Percentiles rank a stretch among this genome's conserved stretches.
Conservation (phyloP, 1,140 invertebrate genomes). For the Potamilus streckersoni region DNA sequence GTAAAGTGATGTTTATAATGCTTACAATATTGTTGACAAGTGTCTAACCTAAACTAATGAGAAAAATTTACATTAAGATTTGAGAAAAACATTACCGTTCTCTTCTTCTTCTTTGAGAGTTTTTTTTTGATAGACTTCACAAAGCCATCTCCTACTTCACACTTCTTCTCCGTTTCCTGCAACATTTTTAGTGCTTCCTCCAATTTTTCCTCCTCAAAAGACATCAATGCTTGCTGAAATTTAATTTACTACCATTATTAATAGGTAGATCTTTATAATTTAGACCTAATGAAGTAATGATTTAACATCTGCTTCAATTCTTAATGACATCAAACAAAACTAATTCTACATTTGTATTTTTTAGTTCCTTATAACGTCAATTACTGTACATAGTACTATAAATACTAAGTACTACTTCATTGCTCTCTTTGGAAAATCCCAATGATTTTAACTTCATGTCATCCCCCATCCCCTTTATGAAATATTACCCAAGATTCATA, state of each 20-base stretch:
- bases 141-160: slow-evolving; percentile 62
- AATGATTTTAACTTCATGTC: too few species aligned
- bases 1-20: too few species aligned
- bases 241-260: neutral
- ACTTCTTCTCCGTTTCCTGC: slow-evolving; percentile 76
- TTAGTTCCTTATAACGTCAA: too few species aligned
- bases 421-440: too few species aligned
- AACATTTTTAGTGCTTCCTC: slow-evolving; percentile 73
- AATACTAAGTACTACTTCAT: too few species aligned
- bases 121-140: slow-evolving; percentile 55
- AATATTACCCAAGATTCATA: too few species aligned
- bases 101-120: slow-evolving; percentile 56
- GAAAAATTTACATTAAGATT: too few species aligned
- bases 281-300: neutral
- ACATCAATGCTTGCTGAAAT: slow-evolving; percentile 78
- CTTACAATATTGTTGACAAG: too few species aligned
- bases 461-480: too few species aligned
- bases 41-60: too few species aligned
- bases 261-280: neutral
- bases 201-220: slow-evolving; percentile 79
- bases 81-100: slow-evolving; percentile 23
- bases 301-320: neutral
- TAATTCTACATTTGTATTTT: neutral
- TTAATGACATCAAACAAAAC: neutral
- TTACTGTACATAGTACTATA: too few species aligned